A percentile compares a stretch with the other conserved stretches of the same genome.
Conservation (phyloP, 2,113 vertebrate genomes). For the Colossoma macropomum region DNA sequence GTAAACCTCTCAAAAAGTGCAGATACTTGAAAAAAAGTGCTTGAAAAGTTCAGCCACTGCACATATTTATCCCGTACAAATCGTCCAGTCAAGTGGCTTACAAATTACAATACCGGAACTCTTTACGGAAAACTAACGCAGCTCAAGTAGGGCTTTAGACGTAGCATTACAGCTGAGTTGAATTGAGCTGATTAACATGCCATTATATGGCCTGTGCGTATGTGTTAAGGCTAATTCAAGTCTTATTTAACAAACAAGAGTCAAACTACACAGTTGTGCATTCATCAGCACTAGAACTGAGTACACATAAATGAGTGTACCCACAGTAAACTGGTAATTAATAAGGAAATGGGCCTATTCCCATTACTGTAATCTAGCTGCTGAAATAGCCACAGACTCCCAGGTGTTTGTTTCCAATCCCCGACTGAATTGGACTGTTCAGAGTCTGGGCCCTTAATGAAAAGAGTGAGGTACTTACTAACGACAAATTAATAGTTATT, state of each 20-base stretch:
- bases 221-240: conserved; percentile 8
- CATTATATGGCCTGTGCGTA: no score
- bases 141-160: no score
- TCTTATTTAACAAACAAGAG: conserved; percentile 53
- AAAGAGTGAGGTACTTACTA: conserved; percentile 69
- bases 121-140: no score
- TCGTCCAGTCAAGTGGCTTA: no score
- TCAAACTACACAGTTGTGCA: conserved; percentile 51
- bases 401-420: conserved; percentile 63
- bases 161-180: no score
- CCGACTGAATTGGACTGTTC: conserved; percentile 54
- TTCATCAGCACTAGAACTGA: conserved; percentile 25
- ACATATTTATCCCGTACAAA: no score
- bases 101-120: no score
- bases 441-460: conserved; percentile 61
- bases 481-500: conserved; percentile 70
- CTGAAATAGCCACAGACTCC: conserved; percentile 58
- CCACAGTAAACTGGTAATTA: conserved; percentile 61
- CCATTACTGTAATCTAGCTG: conserved; percentile 55
- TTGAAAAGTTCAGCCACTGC: no score
- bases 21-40: no score
- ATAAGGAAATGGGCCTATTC: conserved; percentile 58
- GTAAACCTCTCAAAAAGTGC: no score
- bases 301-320: conserved; percentile 23
- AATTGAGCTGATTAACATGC: no score